A percentile compares a stretch with the other conserved stretches of the same genome.
phyloP scores from a whole-genome alignment of 2,888 invertebrate species.

The Erebia aethiops region DNA sequence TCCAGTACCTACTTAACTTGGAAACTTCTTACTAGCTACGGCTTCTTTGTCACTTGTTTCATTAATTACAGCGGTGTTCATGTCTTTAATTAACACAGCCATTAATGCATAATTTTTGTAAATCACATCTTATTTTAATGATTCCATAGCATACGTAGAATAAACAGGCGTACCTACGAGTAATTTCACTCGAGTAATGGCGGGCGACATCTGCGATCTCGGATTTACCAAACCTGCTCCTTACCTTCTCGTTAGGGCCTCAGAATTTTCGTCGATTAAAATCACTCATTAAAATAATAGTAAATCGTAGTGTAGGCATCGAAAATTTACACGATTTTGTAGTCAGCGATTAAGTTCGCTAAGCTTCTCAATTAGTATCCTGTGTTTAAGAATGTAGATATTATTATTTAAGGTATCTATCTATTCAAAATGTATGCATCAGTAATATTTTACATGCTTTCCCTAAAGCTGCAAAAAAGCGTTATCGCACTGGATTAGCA shows the following conservation, averaged over 20 bases:
- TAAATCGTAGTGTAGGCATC: background rate
- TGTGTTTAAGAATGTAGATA: too few species aligned
- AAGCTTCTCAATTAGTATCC: background rate
- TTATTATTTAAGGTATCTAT: too few species aligned
- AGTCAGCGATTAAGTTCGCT: background rate
- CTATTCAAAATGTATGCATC: too few species aligned
- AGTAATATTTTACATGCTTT: too few species aligned
- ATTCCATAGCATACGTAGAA: too few species aligned
- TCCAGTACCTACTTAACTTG: background rate
- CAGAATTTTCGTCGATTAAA: slow-evolving; percentile 1
- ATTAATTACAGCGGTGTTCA: background rate
- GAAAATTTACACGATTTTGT: background rate
- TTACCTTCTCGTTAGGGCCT: background rate
- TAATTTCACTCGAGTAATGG: background rate
- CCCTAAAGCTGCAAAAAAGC: too few species aligned
- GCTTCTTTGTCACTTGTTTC: background rate
- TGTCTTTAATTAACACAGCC: background rate
- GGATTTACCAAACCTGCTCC: background rate
- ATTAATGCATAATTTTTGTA: background rate
- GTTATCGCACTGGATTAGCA: too few species aligned
- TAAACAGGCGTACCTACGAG: background rate
- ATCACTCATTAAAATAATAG: slow-evolving; percentile 9
- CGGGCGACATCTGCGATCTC: background rate
- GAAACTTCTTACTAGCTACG: background rate
- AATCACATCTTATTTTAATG: too few species aligned